A percentile compares a stretch with the other conserved stretches of the same genome.
These are phyloP conservation scores for Cosmia trapezina DNA, from an alignment of 2,888 invertebrate species.

Conservation along the genomic window DNA sequence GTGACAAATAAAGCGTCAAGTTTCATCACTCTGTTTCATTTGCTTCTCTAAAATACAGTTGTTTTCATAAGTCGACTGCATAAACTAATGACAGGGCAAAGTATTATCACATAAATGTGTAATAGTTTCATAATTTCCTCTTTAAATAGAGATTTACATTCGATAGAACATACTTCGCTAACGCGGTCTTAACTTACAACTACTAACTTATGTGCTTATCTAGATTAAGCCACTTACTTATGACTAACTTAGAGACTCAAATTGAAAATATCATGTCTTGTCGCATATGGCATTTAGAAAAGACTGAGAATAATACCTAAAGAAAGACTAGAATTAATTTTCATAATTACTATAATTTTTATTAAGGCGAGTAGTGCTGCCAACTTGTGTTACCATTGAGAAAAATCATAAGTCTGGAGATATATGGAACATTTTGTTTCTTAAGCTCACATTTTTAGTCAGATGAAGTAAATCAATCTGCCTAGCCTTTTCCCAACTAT, in stretches of 20 bases:
- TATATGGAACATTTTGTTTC: too few relatives aligned
- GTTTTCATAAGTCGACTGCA: not conserved
- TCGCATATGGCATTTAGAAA: not conserved
- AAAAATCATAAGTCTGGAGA: too few relatives aligned
- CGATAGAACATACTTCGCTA: conserved; percentile 16
- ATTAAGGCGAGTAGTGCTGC: too few relatives aligned
- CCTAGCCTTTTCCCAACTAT: too few relatives aligned
- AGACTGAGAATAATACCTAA: not conserved
- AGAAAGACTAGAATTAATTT: too few relatives aligned
- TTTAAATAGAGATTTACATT: conserved; percentile 23
- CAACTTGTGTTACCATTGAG: too few relatives aligned
- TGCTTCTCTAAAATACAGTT: too few relatives aligned
- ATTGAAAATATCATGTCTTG: conserved; percentile 31
- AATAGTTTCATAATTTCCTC: conserved; percentile 32
- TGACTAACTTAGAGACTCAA: conserved; percentile 14
- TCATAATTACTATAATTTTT: too few relatives aligned
- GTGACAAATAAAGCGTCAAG: not conserved
- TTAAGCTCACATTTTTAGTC: too few relatives aligned
- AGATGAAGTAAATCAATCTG: too few relatives aligned
- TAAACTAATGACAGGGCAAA: not conserved
- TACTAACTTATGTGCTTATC: conserved; percentile 26
- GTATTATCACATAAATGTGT: conserved; percentile 1
- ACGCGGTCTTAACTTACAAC: conserved; percentile 21
- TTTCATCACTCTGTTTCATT: not conserved
- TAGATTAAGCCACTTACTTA: conserved; percentile 25